Evolutionary conservation across 92 coral and sea anemone genomes (phyloP).

Genomic region (Phymanthus crucifer): DNA sequence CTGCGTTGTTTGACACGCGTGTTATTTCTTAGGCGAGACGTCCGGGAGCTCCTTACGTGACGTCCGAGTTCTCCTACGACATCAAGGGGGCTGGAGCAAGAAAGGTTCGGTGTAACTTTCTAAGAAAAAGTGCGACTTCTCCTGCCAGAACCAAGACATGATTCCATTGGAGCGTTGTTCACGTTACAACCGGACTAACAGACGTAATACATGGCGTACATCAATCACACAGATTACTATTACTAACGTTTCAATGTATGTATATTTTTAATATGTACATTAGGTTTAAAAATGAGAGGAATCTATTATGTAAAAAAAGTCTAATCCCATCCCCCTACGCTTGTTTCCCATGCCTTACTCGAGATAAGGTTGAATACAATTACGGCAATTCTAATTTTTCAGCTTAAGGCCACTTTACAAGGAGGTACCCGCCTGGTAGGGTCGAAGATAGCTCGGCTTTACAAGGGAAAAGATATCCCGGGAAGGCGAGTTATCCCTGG

Average conservation of each 20-base stretch:
- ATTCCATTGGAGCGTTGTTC: not conserved
- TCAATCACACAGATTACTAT: not conserved
- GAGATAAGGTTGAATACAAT: too few species aligned
- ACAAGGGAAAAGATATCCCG: too few species aligned
- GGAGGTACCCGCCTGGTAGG: too few species aligned
- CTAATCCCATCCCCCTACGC: too few species aligned
- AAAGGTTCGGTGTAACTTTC: conserved; percentile 81
- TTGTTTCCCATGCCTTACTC: too few species aligned
- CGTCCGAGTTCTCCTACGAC: conserved; percentile 83
- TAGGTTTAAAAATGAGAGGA: not conserved
- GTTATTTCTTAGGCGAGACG: conserved; percentile 32
- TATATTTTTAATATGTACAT: not conserved
- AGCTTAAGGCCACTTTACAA: too few species aligned
- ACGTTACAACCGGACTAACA: not conserved
- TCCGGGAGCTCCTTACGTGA: conserved; percentile 70
- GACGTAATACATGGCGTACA: too few species aligned
- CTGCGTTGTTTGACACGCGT: not conserved
- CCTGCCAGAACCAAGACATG: conserved; percentile 28
- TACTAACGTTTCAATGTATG: not conserved
- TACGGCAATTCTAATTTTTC: too few species aligned
- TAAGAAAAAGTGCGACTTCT: conserved; percentile 51
- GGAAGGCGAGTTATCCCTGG: too few species aligned
- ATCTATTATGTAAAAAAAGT: not conserved
- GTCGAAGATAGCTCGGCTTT: too few species aligned
- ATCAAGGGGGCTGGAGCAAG: conserved; percentile 92